Percentiles rank a stretch among this genome's conserved stretches.
Evolutionary conservation across 2,113 vertebrate species (phyloP).

Genomic region (Narcine bancroftii): DNA sequence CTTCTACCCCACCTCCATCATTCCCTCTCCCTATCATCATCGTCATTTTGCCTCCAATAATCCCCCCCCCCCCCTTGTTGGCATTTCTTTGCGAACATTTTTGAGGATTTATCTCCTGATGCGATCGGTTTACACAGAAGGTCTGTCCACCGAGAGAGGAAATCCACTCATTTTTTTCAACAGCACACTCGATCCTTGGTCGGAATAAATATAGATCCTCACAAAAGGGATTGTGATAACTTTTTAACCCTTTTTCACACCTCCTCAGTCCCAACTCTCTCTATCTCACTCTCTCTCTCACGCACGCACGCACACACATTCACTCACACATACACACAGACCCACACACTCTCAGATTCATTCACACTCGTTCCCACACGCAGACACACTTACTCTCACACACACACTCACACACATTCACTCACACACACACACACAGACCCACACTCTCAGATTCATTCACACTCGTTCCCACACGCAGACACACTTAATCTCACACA

Average conservation of each 20-base stretch:
- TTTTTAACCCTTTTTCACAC: background rate
- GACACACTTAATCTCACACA: no score
- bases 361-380: no score
- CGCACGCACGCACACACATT: no score
- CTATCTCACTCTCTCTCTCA: no score
- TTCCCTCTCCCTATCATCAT: background rate
- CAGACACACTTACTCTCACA: no score
- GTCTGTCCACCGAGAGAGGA: background rate
- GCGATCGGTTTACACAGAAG: background rate
- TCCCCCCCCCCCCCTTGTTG: background rate
- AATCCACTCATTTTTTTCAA: background rate
- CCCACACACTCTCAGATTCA: no score
- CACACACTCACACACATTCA: no score
- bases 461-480: no score
- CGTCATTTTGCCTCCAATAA: background rate
- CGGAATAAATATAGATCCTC: background rate
- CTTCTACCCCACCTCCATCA: background rate
- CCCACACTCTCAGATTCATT: no score
- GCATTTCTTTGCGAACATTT: background rate
- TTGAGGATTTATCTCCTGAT: background rate
- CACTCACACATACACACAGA: no score
- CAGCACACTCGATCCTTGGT: background rate
- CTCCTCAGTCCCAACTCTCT: no score
- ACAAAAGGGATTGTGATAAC: background rate
- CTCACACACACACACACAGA: no score